Base-by-base conservation (phyloP, 37 sponge, comb jelly and placozoan genomes). In the Haliclona indistincta region DNA sequence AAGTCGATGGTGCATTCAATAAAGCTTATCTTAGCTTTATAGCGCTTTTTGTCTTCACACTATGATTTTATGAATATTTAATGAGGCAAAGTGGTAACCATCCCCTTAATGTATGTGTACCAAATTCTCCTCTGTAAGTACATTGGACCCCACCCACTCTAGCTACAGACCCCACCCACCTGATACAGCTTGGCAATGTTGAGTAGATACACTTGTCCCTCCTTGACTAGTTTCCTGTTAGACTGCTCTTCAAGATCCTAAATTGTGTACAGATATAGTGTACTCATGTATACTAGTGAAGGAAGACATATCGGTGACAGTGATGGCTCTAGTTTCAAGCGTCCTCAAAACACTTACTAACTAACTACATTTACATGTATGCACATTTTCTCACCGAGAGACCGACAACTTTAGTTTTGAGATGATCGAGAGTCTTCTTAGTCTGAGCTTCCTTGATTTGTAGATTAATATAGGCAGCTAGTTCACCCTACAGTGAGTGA, bases 121-220 rank as follows among this genome's bases (percentile, higher is more conserved):
- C n/a, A n/a, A n/a, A n/a, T n/a, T n/a, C n/a, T n/a, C n/a, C n/a
- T n/a, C n/a, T n/a, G n/a, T n/a, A n/a, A n/a, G n/a, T n/a, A n/a
- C n/a, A n/a, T n/a, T n/a, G n/a, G n/a, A n/a, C n/a, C n/a, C n/a
- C n/a, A n/a, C n/a, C n/a, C n/a, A n/a, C n/a, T n/a, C n/a, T n/a
- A n/a, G n/a, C n/a, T n/a, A n/a, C n/a, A n/a, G n/a, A n/a, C n/a
- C n/a, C n/a, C n/a, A 63, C 34, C 29, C 38, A 88, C 89, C 75
- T 86, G 79, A 64, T 96, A 96, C 4, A 83, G 74, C 51, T 92
- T 96, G 34, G 77, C 77, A 60, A 89, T 89, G 38, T 85, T 74
- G 71, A 86, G 85, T n/a, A 96, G 75, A 69, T 63, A 96, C 4
- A 92, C 89, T 47, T 78, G 84, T 6, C 96, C 96, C 40, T 96